Conservation (phyloP, 2,888 invertebrate species). For the Lutraria lutraria region DNA sequence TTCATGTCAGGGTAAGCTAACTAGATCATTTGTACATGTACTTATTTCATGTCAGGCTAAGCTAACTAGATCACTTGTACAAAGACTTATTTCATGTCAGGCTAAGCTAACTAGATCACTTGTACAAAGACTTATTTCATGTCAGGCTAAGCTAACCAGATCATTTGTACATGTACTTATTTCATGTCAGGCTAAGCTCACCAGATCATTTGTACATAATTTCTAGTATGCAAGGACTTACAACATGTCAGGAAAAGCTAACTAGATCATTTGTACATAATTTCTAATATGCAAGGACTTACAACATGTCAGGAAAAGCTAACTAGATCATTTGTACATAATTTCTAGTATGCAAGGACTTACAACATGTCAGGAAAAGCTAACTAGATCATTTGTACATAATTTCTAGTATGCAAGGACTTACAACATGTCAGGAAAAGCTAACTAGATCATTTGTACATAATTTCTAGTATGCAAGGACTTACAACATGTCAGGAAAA, state of each 20-base stretch:
- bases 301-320: slow-evolving; percentile 79
- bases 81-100: slow-evolving; percentile 72
- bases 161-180: slow-evolving; percentile 38
- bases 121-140: background rate
- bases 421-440: no score
- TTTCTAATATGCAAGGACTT: no score
- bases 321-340: no score
- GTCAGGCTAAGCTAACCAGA: no score
- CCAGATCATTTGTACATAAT: background rate
- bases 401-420: no score
- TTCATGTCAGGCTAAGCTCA: slow-evolving; percentile 78
- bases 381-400: background rate
- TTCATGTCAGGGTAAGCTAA: slow-evolving; percentile 78
- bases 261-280: no score
- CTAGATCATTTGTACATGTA: background rate
- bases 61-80: no score
- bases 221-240: no score
- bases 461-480: slow-evolving; percentile 72
- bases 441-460: no score
- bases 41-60: no score
- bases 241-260: no score
- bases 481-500: slow-evolving; percentile 79
- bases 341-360: no score
- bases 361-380: slow-evolving; percentile 79
- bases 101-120: slow-evolving; percentile 66